Evolutionary conservation across 2,797 vertebrate genomes (phyloP).

Genomic region (Cygnus olor): DNA sequence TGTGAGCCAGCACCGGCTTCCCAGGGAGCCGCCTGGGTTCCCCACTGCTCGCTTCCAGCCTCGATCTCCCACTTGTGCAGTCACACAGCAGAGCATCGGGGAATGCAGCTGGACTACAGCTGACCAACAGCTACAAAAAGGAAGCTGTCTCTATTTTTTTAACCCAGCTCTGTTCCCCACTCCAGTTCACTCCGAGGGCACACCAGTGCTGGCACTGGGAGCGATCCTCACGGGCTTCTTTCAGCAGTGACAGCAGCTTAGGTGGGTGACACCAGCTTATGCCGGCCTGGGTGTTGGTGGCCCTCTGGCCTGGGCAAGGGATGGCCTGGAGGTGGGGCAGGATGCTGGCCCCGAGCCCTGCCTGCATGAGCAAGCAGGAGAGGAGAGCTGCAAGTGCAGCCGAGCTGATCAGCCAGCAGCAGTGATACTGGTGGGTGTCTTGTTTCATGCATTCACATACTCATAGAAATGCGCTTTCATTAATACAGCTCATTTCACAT

Average conservation of each 20-base stretch:
- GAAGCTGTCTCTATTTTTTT: not conserved
- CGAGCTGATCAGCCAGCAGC: not conserved
- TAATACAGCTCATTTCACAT: not conserved
- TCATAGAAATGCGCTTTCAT: not conserved
- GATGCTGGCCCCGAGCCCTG: not conserved
- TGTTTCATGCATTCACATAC: not conserved
- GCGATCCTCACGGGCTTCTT: not conserved
- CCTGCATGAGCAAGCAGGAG: not conserved
- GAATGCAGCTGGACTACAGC: not conserved
- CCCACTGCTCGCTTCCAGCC: not conserved
- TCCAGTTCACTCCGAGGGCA: not conserved
- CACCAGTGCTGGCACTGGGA: not conserved
- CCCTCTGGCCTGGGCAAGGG: not conserved
- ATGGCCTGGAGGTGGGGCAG: not conserved
- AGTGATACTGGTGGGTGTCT: not conserved
- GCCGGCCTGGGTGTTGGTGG: accelerated
- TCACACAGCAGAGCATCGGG: accelerated
- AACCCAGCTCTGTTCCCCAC: not conserved
- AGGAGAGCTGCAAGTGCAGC: not conserved
- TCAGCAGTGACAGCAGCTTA: not conserved
- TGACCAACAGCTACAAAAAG: not conserved
- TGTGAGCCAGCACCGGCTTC: not conserved
- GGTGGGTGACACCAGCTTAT: accelerated
- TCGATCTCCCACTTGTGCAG: not conserved
- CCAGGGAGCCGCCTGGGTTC: not conserved